Percentiles rank a stretch among this genome's conserved stretches.
Evolutionary conservation across 1,140 invertebrate species (phyloP).

Genomic region (Drosophila tsacasi): DNA sequence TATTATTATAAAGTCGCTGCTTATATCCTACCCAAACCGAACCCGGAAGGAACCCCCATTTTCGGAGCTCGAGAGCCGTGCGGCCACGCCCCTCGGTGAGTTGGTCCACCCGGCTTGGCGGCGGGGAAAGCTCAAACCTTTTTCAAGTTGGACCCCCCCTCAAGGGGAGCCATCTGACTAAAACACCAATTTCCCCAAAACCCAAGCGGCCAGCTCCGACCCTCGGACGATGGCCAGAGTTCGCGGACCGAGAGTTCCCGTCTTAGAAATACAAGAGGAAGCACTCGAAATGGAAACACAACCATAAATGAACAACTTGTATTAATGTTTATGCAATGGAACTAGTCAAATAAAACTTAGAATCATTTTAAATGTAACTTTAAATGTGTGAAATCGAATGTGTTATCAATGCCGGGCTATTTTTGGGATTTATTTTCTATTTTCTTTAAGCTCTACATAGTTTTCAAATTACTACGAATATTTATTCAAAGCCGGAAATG

Average conservation of each 20-base stretch:
- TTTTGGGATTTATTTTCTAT: neutral
- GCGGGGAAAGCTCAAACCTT: slow-evolving; percentile 77
- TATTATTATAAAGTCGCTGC: neutral
- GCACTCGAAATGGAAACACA: slow-evolving; percentile 48
- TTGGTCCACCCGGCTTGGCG: slow-evolving; percentile 40
- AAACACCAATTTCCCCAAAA: slow-evolving; percentile 74
- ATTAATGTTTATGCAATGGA: slow-evolving; percentile 83
- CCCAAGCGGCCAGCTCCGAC: slow-evolving; percentile 64
- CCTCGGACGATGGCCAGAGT: slow-evolving; percentile 16
- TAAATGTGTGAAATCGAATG: slow-evolving; percentile 64
- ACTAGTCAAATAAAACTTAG: slow-evolving; percentile 84
- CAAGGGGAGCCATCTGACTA: slow-evolving; percentile 55
- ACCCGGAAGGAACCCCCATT: slow-evolving; percentile 20
- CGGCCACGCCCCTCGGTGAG: slow-evolving; percentile 49
- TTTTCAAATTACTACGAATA: too few species aligned
- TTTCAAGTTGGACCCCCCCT: slow-evolving; percentile 61
- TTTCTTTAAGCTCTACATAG: too few species aligned
- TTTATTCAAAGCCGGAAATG: too few species aligned
- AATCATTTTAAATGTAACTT: slow-evolving; percentile 84
- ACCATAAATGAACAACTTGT: slow-evolving; percentile 77
- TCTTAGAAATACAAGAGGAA: slow-evolving; percentile 46
- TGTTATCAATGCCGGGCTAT: slow-evolving; percentile 15
- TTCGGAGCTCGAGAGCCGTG: slow-evolving; percentile 24
- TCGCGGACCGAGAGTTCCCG: slow-evolving; percentile 32
- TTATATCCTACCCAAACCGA: slow-evolving; percentile 36